These are phyloP conservation scores for Cataglyphis albicans DNA, from an alignment of 2,888 invertebrate genomes.

Conservation along the genomic window DNA sequence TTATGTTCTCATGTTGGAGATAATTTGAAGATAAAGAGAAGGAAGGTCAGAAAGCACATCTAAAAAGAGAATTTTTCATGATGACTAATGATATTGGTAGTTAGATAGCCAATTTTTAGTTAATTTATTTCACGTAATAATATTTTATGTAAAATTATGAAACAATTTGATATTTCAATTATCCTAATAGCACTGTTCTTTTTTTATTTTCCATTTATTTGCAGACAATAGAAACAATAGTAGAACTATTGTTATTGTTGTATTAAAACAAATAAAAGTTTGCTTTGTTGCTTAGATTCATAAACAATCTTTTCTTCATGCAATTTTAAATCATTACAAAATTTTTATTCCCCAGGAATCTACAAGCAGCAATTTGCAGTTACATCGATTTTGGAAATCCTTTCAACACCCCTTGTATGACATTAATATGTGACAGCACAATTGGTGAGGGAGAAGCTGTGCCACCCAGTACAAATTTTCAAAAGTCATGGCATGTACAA, in stretches of 20 bases:
- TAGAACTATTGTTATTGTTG: neutral
- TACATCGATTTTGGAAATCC: slow-evolving; percentile 96
- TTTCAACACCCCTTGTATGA: slow-evolving; percentile 92
- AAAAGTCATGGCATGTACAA: slow-evolving; percentile 95
- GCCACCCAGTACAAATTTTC: slow-evolving; percentile 91
- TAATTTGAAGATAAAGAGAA: neutral
- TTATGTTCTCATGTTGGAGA: neutral
- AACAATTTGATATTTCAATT: neutral
- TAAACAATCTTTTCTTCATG: neutral
- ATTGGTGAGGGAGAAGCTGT: slow-evolving; percentile 92
- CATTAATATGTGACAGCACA: slow-evolving; percentile 91
- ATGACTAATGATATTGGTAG: neutral
- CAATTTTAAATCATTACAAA: neutral
- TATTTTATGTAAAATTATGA: neutral
- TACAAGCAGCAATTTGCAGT: slow-evolving; percentile 98
- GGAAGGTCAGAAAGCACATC: neutral
- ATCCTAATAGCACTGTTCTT: neutral
- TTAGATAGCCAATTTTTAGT: neutral
- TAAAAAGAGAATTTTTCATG: neutral
- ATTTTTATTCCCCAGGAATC: slow-evolving; percentile 90
- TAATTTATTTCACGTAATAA: neutral
- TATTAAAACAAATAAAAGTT: neutral
- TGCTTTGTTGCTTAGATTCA: neutral
- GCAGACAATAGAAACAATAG: neutral
- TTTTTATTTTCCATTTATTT: neutral